Base-by-base conservation (phyloP, 2,888 invertebrate genomes). In the Seira sanloemensis region DNA sequence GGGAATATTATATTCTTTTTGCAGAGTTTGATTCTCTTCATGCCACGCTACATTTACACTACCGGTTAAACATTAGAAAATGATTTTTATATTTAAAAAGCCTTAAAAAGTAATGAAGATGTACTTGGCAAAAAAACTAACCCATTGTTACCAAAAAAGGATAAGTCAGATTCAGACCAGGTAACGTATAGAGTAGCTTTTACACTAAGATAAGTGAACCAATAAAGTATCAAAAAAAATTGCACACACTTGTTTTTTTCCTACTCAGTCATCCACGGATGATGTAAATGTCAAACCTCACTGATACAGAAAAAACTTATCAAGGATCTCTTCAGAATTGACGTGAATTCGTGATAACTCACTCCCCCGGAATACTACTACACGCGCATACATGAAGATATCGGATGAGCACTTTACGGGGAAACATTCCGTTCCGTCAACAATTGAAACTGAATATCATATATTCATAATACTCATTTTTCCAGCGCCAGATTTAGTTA, bases 251-350 rank as follows among this genome's bases (percentile, higher is more conserved):
- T 58, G 5, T n/a, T 58, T 58, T 58, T 58, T 9, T 58, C 58
- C n/a, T 58, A 58, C 5, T 58, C 58, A n/a, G 58, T 58, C 58
- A 58, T 58, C 16, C 58, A 58, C n/a, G n/a, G n/a, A n/a, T n/a
- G n/a, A n/a, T n/a, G n/a, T n/a, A 58, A 58, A 18, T 58, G n/a
- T n/a, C 37, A 58, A 9, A 58, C n/a, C 37, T 7, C 4, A 58
- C 18, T 58, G 58, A 58, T 58, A 18, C 58, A 18, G n/a, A 58
- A 58, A 4, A 58, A 58, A 58, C 12, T 37, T 37, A 12, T 37
- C 37, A 37, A 37, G n/a, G n/a, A n/a, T n/a, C n/a, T n/a, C n/a
- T n/a, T 37, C 37, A 37, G 37, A 37, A 37, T 37, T 37, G n/a
- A n/a, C n/a, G n/a, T n/a, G n/a, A n/a, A n/a, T n/a, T n/a, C n/a